Evolutionary conservation across 2,888 invertebrate species (phyloP).

Genomic region (Branchipolynoe longqiensis): DNA sequence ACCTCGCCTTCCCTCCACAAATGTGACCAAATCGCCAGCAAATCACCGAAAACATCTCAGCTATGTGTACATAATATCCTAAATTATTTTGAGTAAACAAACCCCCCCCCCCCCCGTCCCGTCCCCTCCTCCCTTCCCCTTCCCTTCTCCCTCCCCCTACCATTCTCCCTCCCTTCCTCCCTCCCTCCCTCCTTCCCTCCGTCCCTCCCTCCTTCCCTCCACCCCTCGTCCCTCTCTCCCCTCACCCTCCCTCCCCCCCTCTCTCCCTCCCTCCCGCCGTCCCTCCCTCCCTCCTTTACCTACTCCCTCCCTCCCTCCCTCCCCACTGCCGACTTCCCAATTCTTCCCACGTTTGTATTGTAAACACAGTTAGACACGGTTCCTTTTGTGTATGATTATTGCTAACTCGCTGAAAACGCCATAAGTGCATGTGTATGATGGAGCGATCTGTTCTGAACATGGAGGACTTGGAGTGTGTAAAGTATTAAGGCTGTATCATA

Average conservation of each 20-base stretch:
- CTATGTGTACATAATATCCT: constrained; percentile 15
- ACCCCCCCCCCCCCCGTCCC: background rate
- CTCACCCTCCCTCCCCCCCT: too few species aligned
- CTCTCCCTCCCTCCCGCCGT: too few species aligned
- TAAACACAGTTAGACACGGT: too few species aligned
- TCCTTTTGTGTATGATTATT: background rate
- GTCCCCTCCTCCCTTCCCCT: background rate
- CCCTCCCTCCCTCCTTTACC: too few species aligned
- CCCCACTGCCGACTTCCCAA: too few species aligned
- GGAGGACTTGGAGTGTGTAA: constrained; percentile 30
- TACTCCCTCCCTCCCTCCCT: too few species aligned
- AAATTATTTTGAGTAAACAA: constrained; percentile 5
- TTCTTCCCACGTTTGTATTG: too few species aligned
- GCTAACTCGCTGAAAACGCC: background rate
- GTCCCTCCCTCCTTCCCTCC: too few species aligned
- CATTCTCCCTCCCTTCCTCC: background rate
- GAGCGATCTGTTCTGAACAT: background rate
- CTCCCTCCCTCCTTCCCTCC: background rate
- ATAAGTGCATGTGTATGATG: background rate
- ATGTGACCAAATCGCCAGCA: background rate
- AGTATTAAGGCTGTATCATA: constrained; percentile 35
- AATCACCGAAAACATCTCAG: constrained; percentile 14
- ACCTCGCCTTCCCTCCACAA: constrained; percentile 33
- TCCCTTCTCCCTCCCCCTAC: background rate
- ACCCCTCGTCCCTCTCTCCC: too few species aligned